Base-by-base conservation (phyloP, 2,888 invertebrate genomes). In the Cheilosia vernalis region DNA sequence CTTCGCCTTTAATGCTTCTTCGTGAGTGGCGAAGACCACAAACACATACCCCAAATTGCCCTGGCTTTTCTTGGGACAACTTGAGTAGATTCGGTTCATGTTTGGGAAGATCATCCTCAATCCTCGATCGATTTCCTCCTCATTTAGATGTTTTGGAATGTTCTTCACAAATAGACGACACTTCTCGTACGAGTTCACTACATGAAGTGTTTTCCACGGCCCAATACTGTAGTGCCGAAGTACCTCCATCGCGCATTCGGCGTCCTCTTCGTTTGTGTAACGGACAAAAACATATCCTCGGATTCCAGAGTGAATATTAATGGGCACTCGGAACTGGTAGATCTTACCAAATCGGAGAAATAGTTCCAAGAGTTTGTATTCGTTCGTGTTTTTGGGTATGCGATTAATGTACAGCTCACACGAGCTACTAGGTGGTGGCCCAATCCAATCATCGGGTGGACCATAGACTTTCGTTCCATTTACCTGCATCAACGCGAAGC, bases 211-310 rank as follows among this genome's bases (percentile, higher is more conserved):
- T 15, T 88, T 88, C 2, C 85, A 74, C 0, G 87, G 88, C 4
- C 74, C 56, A 15, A 90, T 78, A 64, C 87, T 89, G 61, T 87
- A 89, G 58, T 90, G 89, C 24, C 88, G 89, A 1, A 90, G 88
- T 0, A 89, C 88, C 56, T 89, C 89, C 88, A 89, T 88, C 3
- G 90, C 89, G 30, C 88, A 87, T 0, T 79, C 85, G 1, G 90
- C 90, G 24, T 89, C 89, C 15, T 89, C 88, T 63, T 89, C 89
- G 4, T 83, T 89, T 2, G 89, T 88, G 76, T 89, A 90, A 37
- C 88, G 88, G 3, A 90, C 88, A 60, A 89, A 90, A 0, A 88
- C 90, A 67, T 89, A 90, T 10, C 90, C 90, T 5, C 90, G 88
- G 67, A 89, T 90, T 4, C 82, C 74, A 17, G 10, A 13, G 10